Conservation (phyloP, 1,140 invertebrate species). For the Diorhabda carinulata region DNA sequence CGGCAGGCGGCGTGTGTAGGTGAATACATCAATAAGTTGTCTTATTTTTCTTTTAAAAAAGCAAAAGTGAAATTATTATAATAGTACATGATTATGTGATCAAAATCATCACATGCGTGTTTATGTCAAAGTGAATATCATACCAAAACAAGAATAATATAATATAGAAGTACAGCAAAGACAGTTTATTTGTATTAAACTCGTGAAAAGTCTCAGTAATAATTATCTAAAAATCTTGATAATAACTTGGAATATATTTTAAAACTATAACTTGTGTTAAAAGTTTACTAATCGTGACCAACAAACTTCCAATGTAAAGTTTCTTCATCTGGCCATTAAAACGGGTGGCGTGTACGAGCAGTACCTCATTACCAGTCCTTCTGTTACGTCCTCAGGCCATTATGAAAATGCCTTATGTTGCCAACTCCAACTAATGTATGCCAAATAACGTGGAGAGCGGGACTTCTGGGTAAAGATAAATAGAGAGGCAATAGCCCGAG, state of each 20-base stretch:
- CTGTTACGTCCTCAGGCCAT: slow-evolving; percentile 5
- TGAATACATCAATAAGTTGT: slow-evolving; percentile 1
- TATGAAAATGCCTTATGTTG: slow-evolving; percentile 14
- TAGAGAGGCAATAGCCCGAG: slow-evolving; percentile 35
- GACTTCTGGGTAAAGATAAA: slow-evolving; percentile 32
- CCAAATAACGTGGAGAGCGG: slow-evolving; percentile 7
- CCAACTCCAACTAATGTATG: slow-evolving; percentile 19
- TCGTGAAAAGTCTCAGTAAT: no score
- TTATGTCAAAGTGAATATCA: no score
- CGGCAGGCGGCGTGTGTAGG: slow-evolving; percentile 1
- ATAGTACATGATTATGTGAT: background rate
- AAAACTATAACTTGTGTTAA: background rate
- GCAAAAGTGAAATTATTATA: slow-evolving; percentile 3
- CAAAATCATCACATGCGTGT: background rate
- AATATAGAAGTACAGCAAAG: no score
- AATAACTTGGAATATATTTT: no score
- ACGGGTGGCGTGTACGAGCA: background rate
- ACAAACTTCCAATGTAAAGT: background rate
- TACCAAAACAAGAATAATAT: no score
- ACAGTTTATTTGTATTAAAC: no score
- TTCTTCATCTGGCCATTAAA: background rate
- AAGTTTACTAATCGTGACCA: background rate
- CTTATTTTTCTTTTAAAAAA: background rate
- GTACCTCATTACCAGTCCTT: slow-evolving; percentile 1
- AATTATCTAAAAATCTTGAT: no score